These are phyloP conservation scores for Crocallis elinguaria DNA, from an alignment of 2,888 invertebrate species.

Conservation along the genomic window DNA sequence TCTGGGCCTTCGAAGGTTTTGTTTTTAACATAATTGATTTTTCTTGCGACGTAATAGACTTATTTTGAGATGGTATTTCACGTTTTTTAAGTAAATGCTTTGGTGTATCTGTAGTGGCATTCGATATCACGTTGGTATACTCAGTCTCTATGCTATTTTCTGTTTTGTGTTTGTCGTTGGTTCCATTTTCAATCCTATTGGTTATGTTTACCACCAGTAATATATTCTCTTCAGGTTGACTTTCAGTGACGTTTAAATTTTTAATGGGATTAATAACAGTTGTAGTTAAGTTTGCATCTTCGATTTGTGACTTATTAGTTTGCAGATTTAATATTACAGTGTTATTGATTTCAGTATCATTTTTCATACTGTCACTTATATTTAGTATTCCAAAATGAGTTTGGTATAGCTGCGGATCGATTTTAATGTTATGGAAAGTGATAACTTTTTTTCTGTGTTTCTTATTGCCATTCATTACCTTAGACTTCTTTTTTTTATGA, in stretches of 20 bases:
- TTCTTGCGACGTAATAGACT: background rate
- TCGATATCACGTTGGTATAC: constrained; percentile 42
- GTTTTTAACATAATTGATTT: background rate
- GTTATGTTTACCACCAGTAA: constrained; percentile 60
- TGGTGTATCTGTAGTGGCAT: constrained; percentile 43
- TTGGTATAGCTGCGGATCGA: constrained; percentile 51
- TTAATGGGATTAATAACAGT: constrained; percentile 42
- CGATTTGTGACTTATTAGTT: constrained; percentile 22
- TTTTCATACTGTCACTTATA: constrained; percentile 36
- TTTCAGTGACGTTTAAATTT: constrained; percentile 45
- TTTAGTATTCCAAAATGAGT: constrained; percentile 44
- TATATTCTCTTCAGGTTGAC: constrained; percentile 53
- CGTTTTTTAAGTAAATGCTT: constrained; percentile 55
- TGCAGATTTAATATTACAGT: constrained; percentile 31
- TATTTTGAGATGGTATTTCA: constrained; percentile 33
- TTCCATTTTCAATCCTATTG: constrained; percentile 54
- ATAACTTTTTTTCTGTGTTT: constrained; percentile 70
- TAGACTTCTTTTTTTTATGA: constrained; percentile 73
- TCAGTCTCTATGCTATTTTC: constrained; percentile 73
- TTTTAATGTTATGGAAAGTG: constrained; percentile 63
- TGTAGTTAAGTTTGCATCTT: constrained; percentile 31
- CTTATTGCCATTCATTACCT: constrained; percentile 57
- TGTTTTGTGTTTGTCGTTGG: constrained; percentile 46
- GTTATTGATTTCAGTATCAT: constrained; percentile 32
- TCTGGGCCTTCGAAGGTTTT: constrained; percentile 4